These are phyloP conservation scores for Liposcelis brunnea DNA, from an alignment of 2,888 invertebrate genomes.

Conservation along the genomic window DNA sequence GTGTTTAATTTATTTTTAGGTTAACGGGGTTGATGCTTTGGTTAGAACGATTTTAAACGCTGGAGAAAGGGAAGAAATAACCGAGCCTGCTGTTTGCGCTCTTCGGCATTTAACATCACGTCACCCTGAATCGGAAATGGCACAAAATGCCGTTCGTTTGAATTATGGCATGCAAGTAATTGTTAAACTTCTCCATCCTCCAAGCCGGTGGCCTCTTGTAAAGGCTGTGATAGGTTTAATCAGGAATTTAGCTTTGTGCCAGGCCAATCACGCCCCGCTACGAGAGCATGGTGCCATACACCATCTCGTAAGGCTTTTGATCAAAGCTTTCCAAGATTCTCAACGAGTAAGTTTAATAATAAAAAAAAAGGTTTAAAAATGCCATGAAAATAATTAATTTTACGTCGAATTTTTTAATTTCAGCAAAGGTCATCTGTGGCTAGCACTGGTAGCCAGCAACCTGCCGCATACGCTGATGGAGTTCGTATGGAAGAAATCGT, in stretches of 20 bases:
- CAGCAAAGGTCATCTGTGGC: conserved; percentile 63
- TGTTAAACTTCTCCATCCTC: conserved; percentile 89
- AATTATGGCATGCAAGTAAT: conserved; percentile 85
- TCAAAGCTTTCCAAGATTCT: conserved; percentile 88
- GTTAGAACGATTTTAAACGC: conserved; percentile 87
- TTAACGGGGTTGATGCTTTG: conserved; percentile 91
- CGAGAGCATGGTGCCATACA: conserved; percentile 91
- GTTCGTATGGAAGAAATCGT: conserved; percentile 99
- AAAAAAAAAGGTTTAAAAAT: too few species aligned
- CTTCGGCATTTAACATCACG: conserved; percentile 92
- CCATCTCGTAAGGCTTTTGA: conserved; percentile 77
- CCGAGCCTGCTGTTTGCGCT: conserved; percentile 96
- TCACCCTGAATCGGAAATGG: conserved; percentile 91
- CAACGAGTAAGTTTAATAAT: conserved; percentile 52
- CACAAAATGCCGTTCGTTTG: conserved; percentile 88
- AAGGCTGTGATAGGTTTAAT: conserved; percentile 96
- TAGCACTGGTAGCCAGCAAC: conserved; percentile 55
- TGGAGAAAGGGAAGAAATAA: conserved; percentile 93
- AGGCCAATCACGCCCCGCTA: conserved; percentile 87
- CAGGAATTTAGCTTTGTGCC: conserved; percentile 88
- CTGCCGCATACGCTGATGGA: conserved; percentile 76
- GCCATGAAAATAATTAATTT: background rate
- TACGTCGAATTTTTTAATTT: conserved; percentile 12
- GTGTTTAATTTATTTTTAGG: conserved; percentile 38
- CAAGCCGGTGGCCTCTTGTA: conserved; percentile 93